Conservation (phyloP, 2,797 vertebrate genomes). For the Cirrhinus mrigala region DNA sequence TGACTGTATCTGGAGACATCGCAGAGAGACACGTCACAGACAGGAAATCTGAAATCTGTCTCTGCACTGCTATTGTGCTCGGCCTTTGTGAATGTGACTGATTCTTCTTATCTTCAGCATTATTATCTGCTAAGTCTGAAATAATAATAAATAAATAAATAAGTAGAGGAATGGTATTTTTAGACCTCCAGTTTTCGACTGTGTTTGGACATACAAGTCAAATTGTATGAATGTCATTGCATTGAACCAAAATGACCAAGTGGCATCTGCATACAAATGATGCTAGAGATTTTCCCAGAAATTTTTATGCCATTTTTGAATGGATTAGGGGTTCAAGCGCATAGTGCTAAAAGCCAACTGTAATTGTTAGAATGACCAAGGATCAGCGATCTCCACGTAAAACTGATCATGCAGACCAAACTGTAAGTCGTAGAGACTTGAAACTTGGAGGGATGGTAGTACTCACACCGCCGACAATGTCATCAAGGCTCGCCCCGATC, state of each 20-base stretch:
- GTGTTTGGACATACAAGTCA: background rate
- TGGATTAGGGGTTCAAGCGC: too few species aligned
- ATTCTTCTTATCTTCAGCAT: background rate
- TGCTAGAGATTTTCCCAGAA: background rate
- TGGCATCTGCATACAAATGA: background rate
- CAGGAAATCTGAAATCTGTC: slow-evolving; percentile 29
- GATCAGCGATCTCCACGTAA: too few species aligned
- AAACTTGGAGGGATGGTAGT: too few species aligned
- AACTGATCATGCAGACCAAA: too few species aligned
- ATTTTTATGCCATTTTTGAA: background rate
- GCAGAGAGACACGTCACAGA: background rate
- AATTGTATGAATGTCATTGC: background rate
- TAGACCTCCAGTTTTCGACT: background rate
- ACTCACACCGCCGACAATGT: too few species aligned
- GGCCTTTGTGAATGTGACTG: background rate
- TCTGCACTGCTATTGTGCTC: slow-evolving; percentile 9
- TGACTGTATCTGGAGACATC: slow-evolving; percentile 9
- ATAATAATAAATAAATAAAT: background rate
- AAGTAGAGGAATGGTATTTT: background rate
- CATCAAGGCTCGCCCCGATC: too few species aligned
- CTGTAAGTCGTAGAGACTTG: too few species aligned
- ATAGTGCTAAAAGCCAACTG: too few species aligned
- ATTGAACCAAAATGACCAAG: background rate
- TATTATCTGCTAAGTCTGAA: slow-evolving; percentile 4
- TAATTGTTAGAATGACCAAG: too few species aligned